A percentile compares a stretch with the other conserved stretches of the same genome.
phyloP scores from a whole-genome alignment of 2,113 vertebrate genomes.

The Entomyzon cyanotis region DNA sequence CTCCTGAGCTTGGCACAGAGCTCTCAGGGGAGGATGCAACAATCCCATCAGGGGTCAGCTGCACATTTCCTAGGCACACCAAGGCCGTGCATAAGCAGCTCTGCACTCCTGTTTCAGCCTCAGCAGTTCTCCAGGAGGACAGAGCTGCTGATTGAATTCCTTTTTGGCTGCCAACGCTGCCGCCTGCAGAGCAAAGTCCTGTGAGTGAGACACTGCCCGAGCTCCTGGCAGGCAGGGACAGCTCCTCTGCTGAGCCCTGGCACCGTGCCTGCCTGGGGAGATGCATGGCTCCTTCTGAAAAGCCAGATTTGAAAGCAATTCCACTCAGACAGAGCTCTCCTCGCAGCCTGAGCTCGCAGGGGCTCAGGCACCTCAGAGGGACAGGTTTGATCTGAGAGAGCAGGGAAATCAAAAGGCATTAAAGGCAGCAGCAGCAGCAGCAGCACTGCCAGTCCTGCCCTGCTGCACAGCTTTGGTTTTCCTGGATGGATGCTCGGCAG shows the following conservation, averaged over 20 bases:
- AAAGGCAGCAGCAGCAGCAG: neutral
- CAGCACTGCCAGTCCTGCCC: neutral
- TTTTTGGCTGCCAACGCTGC: neutral
- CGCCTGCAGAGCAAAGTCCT: fast-evolving
- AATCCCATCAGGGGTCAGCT: neutral
- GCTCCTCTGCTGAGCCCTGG: neutral
- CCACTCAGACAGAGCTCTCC: neutral
- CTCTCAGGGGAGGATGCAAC: neutral
- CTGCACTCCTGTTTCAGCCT: neutral
- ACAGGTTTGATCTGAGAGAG: neutral
- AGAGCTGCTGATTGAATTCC: neutral
- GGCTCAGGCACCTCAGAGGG: neutral
- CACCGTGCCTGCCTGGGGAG: neutral
- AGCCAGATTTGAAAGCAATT: neutral
- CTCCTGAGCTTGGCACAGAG: neutral
- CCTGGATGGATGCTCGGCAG: neutral
- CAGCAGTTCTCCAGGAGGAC: neutral
- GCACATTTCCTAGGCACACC: fast-evolving
- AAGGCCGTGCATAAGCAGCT: neutral
- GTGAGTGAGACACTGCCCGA: neutral
- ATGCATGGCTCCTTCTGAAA: fast-evolving
- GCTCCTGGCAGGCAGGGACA: neutral
- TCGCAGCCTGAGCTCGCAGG: neutral
- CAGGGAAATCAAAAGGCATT: neutral
- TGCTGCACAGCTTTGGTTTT: neutral